These are phyloP conservation scores for Epirrhoe alternata DNA, from an alignment of 2,888 invertebrate species.

Conservation along the genomic window DNA sequence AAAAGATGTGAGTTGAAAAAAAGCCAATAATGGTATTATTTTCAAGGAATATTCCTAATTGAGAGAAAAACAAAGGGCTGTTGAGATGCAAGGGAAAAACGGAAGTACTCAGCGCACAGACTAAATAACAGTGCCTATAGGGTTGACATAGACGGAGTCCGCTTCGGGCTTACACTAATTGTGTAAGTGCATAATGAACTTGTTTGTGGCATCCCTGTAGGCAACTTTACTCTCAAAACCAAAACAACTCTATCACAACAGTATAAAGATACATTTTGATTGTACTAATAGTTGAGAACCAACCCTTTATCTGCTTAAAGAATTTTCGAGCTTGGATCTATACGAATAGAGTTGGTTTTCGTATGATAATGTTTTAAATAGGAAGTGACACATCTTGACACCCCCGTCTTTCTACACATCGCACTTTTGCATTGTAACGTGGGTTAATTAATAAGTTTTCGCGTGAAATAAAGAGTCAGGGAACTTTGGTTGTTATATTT, in stretches of 20 bases:
- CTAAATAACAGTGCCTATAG: slow-evolving; percentile 41
- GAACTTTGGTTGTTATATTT: slow-evolving; percentile 23
- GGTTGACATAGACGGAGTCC: slow-evolving; percentile 58
- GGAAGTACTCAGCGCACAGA: slow-evolving; percentile 72
- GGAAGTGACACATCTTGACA: slow-evolving; percentile 64
- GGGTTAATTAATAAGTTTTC: slow-evolving; percentile 77
- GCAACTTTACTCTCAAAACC: slow-evolving; percentile 49
- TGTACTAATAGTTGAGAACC: slow-evolving; percentile 29
- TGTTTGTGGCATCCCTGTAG: slow-evolving; percentile 73
- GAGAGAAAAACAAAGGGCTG: slow-evolving; percentile 32
- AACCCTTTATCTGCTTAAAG: slow-evolving; percentile 33
- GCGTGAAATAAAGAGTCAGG: slow-evolving; percentile 44
- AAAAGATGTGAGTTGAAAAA: too few species aligned
- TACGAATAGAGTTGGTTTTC: slow-evolving; percentile 42
- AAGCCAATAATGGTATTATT: too few species aligned
- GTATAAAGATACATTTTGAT: slow-evolving; percentile 51
- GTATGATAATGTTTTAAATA: slow-evolving; percentile 46
- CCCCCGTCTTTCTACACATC: slow-evolving; percentile 65
- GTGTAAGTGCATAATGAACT: slow-evolving; percentile 84
- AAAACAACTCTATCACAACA: slow-evolving; percentile 48
- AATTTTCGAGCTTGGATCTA: slow-evolving; percentile 15
- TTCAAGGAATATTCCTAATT: background rate
- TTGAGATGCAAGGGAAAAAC: slow-evolving; percentile 61
- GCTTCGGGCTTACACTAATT: slow-evolving; percentile 80
- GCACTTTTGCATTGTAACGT: slow-evolving; percentile 61